Base-by-base conservation (phyloP, 2,888 invertebrate species). In the Stenodera caucasica region DNA sequence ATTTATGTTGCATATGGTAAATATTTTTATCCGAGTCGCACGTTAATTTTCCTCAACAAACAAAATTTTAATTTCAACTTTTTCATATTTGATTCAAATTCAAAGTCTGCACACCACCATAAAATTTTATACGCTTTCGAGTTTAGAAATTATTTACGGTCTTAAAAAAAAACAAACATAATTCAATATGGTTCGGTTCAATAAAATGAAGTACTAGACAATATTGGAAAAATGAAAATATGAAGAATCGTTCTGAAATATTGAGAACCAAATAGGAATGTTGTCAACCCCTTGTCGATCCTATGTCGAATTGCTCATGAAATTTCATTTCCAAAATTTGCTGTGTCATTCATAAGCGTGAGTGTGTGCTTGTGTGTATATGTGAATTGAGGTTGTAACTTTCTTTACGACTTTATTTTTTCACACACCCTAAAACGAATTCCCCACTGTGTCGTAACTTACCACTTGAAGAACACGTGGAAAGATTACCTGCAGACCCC, bases 361-460 rank as follows among this genome's bases (percentile, higher is more conserved):
- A 1, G 2, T 40, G 6, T 21, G 12, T 21, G 12, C 11, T 4
- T 45, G 21, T 45, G 4, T 3, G n/a, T 21, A 12, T 45, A 21
- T 45, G 21, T 21, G 21, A 7, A 18, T 45, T 21, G 21, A 45
- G 18, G 11, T 45, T 21, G 45, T 12, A 58, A 66, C 56, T n/a
- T 66, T 67, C 56, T 68, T 66, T 66, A 66, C 63, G 64, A 56
- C 63, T 61, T 58, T 65, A 60, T 65, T 64, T 68, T 68, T 67
- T 67, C n/a, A n/a, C 67, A 61, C 69, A 65, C 67, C 63, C 65
- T 63, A 51, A 59, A 58, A 65, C 60, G 66, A 69, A 73, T 71
- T 73, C 73, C 75, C 72, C 59, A 58, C 65, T 60, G 72, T 64
- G 65, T 70, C 72, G 72, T 73, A 74, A 67, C 69, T 75, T 72